Base-by-base conservation (phyloP, 2,888 invertebrate species). In the Diploptera punctata region DNA sequence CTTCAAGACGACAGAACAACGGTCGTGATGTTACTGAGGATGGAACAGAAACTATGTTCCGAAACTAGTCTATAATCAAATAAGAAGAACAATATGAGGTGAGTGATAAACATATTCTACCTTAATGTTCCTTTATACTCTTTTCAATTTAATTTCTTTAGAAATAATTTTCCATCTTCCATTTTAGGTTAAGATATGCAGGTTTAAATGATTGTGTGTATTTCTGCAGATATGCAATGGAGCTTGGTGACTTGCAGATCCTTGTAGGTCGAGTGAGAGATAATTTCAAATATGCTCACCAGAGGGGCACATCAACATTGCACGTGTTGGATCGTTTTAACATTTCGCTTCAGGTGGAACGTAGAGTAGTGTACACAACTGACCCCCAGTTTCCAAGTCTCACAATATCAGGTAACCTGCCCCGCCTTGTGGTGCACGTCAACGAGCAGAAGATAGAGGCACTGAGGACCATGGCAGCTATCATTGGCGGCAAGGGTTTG, bases 311-410 rank as follows among this genome's bases (percentile, higher is more conserved):
- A 13, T 96, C 96, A 0, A 89, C 90, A 67, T 85, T 97, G 77
- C 97, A 98, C 80, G 88, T 98, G 31, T 85, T 98, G 43, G 83
- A 84, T 73, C 81, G 86, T 70, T 87, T 87, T 77, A 87, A 85
- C 74, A 87, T 87, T 76, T 86, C 85, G 0, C 78, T 87, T 49
- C 87, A 93, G 84, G 87, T 94, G 77, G 94, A 95, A 82, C 86
- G 95, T 70, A 87, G 96, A 76, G 88, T 93, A 77, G 89, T 97
- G 49, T 89, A 89, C 77, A 95, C 95, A 3, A 84, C 87, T 54
- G 97, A 97, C 86, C 95, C 96, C 1, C 90, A 91, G 80, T 97
- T 92, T 86, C 97, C 98, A 1, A 91, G 91, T 74, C 86, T 94
- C 29, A 93, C 93, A 49, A 83, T 97, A 49, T 90, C 92, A 76